Conservation (phyloP, 1,140 invertebrate species). For the Euura saliciscinereae region DNA sequence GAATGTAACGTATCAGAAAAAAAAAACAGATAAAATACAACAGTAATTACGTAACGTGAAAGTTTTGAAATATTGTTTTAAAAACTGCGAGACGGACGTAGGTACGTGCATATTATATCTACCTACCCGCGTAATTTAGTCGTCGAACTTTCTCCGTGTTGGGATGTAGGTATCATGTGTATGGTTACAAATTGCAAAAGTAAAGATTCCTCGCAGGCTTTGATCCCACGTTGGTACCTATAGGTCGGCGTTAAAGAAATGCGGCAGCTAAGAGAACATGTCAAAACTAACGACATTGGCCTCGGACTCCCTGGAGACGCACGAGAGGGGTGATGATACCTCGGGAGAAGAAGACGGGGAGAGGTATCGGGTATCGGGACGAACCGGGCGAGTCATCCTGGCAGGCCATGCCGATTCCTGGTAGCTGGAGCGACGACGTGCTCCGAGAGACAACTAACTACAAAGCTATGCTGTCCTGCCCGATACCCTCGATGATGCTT, state of each 20-base stretch:
- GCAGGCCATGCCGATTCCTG: constrained; percentile 45
- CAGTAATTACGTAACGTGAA: no score
- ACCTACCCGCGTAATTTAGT: background rate
- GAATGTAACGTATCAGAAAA: background rate
- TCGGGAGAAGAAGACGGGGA: constrained; percentile 8
- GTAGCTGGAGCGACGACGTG: constrained; percentile 49
- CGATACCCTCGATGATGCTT: background rate
- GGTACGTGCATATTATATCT: no score
- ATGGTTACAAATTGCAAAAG: background rate
- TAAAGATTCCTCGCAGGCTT: constrained; percentile 5
- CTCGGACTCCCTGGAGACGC: constrained; percentile 38
- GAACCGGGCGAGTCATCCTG: constrained; percentile 44
- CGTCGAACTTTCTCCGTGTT: background rate
- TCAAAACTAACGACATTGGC: constrained; percentile 48
- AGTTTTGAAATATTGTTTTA: no score
- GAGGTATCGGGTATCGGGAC: constrained; percentile 17
- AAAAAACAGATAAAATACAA: background rate
- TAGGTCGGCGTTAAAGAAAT: background rate
- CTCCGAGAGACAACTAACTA: constrained; percentile 52
- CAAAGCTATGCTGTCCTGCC: constrained; percentile 32
- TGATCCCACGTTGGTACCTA: background rate
- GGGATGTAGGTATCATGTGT: background rate
- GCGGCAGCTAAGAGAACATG: constrained; percentile 19
- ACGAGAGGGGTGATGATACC: background rate
- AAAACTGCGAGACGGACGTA: no score